Base-by-base conservation (phyloP, 2,888 invertebrate genomes). In the Mesoligia furuncula region DNA sequence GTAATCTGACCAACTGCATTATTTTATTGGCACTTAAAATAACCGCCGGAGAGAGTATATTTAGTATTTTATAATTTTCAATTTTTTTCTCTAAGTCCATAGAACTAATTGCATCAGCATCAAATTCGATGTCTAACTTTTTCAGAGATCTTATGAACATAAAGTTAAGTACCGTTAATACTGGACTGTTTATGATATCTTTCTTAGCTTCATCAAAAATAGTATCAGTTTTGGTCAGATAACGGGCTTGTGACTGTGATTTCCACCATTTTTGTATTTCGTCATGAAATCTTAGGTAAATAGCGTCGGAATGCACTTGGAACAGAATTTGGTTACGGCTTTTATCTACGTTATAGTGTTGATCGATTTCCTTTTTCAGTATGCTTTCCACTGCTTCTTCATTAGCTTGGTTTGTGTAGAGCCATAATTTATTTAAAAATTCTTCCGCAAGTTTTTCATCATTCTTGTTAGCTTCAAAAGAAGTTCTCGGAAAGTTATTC, bases 241-340 rank as follows among this genome's bases (percentile, higher is more conserved):
- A 92, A 8, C 82, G 80, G 1, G 88, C 89, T 59, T 88, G 82
- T 1, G 86, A 85, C 66, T 84, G 83, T 64, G 82, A 77, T 85
- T 91, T 90, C 92, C 92, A 92, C 92, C 92, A 92, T 79, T 92
- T 92, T 84, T 91, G 91, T 77, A 92, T 88, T 84, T 91, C 89
- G n/a, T 92, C 91, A 74, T 92, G 92, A 75, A 90, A 90, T 78
- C 90, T 87, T 24, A 92, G 83, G 77, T 89, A 92, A 71, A 92
- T 92, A 11, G 92, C 91, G 74, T 92, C 92, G 0, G 91, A 88
- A 77, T 92, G 91, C 70, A 92, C 90, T 62, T 87, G 84, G 54
- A 92, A 90, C 8, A 88, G 74, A 51, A 89, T 87, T 65, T 90
- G 85, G 64, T 91, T 88, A 24, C 80, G 77, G 9, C 81, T 78